Conservation (phyloP, 2,797 vertebrate genomes). For the Thalassophryne amazonica region DNA sequence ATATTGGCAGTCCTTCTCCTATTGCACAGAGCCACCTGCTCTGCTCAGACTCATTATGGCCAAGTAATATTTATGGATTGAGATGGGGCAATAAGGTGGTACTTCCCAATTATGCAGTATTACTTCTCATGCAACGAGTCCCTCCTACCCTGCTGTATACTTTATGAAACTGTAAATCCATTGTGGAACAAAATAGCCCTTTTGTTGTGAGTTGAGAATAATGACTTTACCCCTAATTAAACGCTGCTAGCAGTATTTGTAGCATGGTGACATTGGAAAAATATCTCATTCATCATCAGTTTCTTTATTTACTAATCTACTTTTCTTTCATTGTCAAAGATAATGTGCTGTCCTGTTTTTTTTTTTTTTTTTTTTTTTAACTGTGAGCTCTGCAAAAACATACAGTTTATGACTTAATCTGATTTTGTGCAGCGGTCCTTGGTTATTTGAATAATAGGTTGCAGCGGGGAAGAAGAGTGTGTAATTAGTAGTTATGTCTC, state of each 20-base stretch:
- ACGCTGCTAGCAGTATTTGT: slow-evolving; percentile 51
- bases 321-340: slow-evolving; percentile 47
- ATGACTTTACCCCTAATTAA: slow-evolving; percentile 43
- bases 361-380: too few relatives aligned
- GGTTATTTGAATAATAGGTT: slow-evolving; percentile 48
- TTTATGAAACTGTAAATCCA: too few relatives aligned
- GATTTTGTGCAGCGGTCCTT: slow-evolving; percentile 10
- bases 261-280: slow-evolving; percentile 44
- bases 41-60: too few relatives aligned
- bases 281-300: slow-evolving; percentile 24
- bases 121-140: not conserved
- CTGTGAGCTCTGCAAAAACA: slow-evolving; percentile 41
- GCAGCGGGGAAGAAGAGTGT: slow-evolving; percentile 21
- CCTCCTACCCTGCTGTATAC: not conserved
- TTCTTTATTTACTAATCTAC: slow-evolving; percentile 53
- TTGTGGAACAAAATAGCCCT: not conserved
- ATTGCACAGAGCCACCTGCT: too few relatives aligned
- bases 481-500: slow-evolving; percentile 52
- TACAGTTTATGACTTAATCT: slow-evolving; percentile 27
- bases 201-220: slow-evolving; percentile 29
- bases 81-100: too few relatives aligned
- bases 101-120: not conserved
- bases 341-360: slow-evolving; percentile 36
- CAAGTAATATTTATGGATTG: too few relatives aligned
- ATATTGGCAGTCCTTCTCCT: too few relatives aligned